Evolutionary conservation across 2,888 invertebrate genomes (phyloP), one percentile per base, ranked within the genome.

Genomic region (Margaritifera margaritifera): DNA sequence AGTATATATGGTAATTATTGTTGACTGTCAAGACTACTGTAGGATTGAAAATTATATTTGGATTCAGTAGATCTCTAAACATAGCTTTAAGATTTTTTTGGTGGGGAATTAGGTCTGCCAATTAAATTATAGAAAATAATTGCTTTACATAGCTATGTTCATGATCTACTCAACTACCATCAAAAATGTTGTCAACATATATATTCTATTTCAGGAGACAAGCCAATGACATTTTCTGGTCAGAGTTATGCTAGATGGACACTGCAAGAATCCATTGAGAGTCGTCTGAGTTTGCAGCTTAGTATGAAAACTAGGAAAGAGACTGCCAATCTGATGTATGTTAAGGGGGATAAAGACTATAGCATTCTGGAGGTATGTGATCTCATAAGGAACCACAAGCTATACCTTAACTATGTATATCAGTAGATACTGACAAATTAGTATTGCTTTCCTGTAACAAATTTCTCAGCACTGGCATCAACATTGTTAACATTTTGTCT

Each of bases 291-390:
- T 78, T 91, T 97, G 68, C 93, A 95, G 63, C 89, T 98, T 81
- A 92, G 95, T 77, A 92, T 98, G 76, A 92, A 96, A 80, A 97
- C 97, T 22, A 92, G 94, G 73, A 93, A 95, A 90, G 92, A 93
- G 50, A 94, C 95, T 51, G 97, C 96, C 62, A 95, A 94, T 83
- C 90, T 98, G 57, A 93, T 96, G 93, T 94, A 94, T 89, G 94
- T 94, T 8, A 93, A 94, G 64, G 98, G 97, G 0, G 94, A 94
- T 86, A 93, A 95, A 60, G 98, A 98, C 89, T 96, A 95, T 90
- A 96, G 95, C 82, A 93, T 95, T 78, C 91, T 98, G 68, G 97
- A 98, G 92, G 93, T 94, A 84, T 81, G 66, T 24, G 20, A 22
- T 22, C 22, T n/a, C n/a, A 53, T 64, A n/a, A 24, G 11, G 22